These are phyloP conservation scores for Empidonax alnorum DNA, from an alignment of 2,113 vertebrate genomes.

Conservation along the genomic window DNA sequence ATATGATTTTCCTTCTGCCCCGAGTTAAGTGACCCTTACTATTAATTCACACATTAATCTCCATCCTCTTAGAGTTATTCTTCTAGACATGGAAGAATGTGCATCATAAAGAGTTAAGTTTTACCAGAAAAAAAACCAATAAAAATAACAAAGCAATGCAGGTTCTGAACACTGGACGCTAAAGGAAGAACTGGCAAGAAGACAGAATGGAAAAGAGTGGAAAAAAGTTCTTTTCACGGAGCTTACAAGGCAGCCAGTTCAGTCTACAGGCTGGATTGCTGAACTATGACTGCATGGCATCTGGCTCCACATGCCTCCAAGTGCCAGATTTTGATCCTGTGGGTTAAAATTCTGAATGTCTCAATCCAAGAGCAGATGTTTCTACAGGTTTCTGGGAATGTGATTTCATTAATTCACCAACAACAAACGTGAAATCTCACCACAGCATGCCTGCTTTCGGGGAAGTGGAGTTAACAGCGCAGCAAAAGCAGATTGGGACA, in stretches of 20 bases:
- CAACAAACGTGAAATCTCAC: background rate
- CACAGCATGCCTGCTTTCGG: background rate
- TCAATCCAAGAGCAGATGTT: background rate
- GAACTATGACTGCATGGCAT: background rate
- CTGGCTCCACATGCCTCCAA: background rate
- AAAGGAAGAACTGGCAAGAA: background rate
- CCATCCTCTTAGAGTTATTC: background rate
- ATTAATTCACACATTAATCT: background rate
- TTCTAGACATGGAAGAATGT: background rate
- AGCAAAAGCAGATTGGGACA: background rate
- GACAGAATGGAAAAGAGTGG: background rate
- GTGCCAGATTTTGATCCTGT: background rate
- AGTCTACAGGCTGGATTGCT: background rate
- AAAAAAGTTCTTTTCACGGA: background rate
- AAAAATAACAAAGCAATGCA: background rate
- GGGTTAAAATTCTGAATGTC: background rate
- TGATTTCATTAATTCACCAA: background rate
- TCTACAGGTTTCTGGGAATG: background rate
- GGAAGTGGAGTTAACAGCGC: accelerated
- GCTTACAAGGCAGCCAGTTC: background rate
- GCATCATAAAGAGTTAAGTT: background rate
- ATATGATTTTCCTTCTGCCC: background rate
- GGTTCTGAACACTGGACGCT: background rate
- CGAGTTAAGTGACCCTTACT: background rate
- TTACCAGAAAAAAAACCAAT: background rate